These are phyloP conservation scores for Synanthedon vespiformis DNA, from an alignment of 2,888 invertebrate genomes.

Conservation along the genomic window DNA sequence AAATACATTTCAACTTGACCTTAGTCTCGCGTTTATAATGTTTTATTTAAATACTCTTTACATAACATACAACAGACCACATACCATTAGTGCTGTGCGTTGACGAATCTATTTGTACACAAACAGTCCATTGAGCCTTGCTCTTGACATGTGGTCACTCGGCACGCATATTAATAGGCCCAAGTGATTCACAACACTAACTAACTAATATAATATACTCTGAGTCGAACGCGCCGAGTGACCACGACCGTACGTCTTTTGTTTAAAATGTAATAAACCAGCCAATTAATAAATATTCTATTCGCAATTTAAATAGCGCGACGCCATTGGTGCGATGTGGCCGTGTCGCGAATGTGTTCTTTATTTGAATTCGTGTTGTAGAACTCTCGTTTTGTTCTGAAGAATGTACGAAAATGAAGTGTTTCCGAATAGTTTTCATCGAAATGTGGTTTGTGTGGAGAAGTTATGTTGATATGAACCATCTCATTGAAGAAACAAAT, in stretches of 20 bases:
- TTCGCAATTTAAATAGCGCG: neutral
- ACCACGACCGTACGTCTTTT: constrained; percentile 22
- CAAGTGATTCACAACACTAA: constrained; percentile 56
- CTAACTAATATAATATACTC: constrained; percentile 10
- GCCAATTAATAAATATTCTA: neutral
- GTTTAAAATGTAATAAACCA: constrained; percentile 8
- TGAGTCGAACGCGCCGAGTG: constrained; percentile 54
- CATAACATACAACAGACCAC: constrained; percentile 24
- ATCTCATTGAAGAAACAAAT: neutral
- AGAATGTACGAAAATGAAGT: too few relatives aligned
- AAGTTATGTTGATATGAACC: neutral
- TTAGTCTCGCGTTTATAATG: neutral
- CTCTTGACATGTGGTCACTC: constrained; percentile 66
- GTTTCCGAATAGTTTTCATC: too few relatives aligned
- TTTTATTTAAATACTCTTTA: constrained; percentile 14
- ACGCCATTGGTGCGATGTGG: neutral
- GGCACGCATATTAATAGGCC: constrained; percentile 65
- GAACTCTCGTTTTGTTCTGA: too few relatives aligned
- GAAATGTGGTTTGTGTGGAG: neutral
- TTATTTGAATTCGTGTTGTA: neutral
- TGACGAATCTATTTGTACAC: constrained; percentile 14
- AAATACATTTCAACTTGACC: neutral
- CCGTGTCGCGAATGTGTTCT: neutral
- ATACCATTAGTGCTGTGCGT: constrained; percentile 20
- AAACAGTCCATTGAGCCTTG: constrained; percentile 41